phyloP scores from a whole-genome alignment of 2,113 vertebrate species.

The Melanerpes aurifrons region DNA sequence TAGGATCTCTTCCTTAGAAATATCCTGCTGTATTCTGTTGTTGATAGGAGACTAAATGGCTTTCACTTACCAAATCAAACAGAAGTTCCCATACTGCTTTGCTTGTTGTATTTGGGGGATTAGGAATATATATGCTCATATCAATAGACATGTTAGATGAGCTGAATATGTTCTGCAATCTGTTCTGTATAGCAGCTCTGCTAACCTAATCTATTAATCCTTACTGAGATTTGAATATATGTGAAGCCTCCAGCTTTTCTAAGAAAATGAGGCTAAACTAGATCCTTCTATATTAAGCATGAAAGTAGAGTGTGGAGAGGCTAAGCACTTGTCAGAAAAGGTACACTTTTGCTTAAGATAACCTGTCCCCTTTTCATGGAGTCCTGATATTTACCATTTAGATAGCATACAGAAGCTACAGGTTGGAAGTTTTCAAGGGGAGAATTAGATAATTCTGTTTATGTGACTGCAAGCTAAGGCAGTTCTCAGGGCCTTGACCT shows the following conservation, averaged over 20 bases:
- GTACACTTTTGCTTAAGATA: not conserved
- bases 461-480: not conserved
- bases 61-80: not conserved
- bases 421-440: not conserved
- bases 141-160: not conserved
- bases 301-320: not conserved
- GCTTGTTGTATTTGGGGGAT: not conserved
- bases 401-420: not conserved
- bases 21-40: not conserved
- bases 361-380: not conserved
- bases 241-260: not conserved
- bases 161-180: not conserved
- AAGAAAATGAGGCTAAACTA: not conserved
- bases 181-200: not conserved
- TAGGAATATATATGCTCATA: not conserved
- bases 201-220: not conserved
- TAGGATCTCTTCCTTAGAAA: not conserved
- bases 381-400: not conserved
- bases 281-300: not conserved
- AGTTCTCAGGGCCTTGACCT: slow-evolving; percentile 9
- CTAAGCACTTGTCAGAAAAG: not conserved
- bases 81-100: not conserved
- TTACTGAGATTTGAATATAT: not conserved
- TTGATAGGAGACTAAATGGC: not conserved
- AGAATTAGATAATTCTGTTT: not conserved